phyloP scores from a whole-genome alignment of 1,140 invertebrate genomes.

The Sycophila sp. region DNA sequence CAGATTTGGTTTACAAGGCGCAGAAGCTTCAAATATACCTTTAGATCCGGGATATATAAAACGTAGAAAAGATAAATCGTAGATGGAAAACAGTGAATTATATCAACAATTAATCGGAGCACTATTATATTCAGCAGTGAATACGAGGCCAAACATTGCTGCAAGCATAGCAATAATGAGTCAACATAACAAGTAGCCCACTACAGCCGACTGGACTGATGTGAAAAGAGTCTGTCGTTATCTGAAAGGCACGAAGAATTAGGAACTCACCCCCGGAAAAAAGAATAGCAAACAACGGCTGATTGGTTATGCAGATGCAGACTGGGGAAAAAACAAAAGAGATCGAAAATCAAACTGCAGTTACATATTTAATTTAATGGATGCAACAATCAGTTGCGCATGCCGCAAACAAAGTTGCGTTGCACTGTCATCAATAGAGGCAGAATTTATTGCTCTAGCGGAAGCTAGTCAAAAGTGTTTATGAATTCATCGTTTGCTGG shows the following conservation, averaged over 20 bases:
- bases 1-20: conserved; percentile 55
- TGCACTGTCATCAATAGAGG: neutral
- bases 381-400: no score
- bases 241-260: conserved; percentile 41
- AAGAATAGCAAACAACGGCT: conserved; percentile 9
- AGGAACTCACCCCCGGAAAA: conserved; percentile 37
- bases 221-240: conserved; percentile 51
- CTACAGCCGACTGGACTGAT: conserved; percentile 48
- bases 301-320: conserved; percentile 38
- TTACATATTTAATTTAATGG: no score
- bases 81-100: neutral
- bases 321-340: no score
- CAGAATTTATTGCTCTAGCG: neutral
- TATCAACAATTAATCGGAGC: conserved; percentile 51
- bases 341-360: no score
- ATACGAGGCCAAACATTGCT: conserved; percentile 55
- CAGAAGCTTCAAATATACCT: no score
- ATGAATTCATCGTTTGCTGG: conserved; percentile 35
- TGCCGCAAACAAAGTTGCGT: no score
- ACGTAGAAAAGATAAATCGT: neutral
- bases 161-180: conserved; percentile 50
- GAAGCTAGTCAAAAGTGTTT: conserved; percentile 40
- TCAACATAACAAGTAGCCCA: conserved; percentile 45
- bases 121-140: conserved; percentile 53
- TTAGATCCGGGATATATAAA: conserved; percentile 49